These are phyloP conservation scores for Euthynnus affinis DNA, from an alignment of 2,797 vertebrate genomes.

Conservation along the genomic window DNA sequence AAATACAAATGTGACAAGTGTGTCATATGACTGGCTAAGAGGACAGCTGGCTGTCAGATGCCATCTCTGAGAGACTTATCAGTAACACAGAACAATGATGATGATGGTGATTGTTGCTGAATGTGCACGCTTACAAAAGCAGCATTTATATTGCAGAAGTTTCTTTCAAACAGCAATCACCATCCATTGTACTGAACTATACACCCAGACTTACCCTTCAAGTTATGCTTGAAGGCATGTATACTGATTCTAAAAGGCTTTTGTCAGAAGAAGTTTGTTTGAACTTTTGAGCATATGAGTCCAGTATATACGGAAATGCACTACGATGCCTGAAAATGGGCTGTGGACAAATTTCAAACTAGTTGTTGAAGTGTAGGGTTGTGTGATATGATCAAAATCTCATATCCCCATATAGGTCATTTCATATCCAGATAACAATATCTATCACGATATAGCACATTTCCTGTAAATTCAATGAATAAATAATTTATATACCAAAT, in stretches of 20 bases:
- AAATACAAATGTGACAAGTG: neutral
- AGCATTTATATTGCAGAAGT: neutral
- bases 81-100: neutral
- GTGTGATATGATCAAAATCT: too few species aligned
- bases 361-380: too few species aligned
- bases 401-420: too few species aligned
- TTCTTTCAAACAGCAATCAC: neutral
- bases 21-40: neutral
- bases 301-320: constrained; percentile 1
- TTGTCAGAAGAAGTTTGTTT: neutral
- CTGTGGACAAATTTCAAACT: too few species aligned
- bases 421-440: too few species aligned
- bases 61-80: neutral
- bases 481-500: too few species aligned
- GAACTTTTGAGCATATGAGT: constrained; percentile 1
- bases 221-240: too few species aligned
- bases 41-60: neutral
- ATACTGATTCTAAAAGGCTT: too few species aligned
- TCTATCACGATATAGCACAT: too few species aligned
- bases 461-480: too few species aligned
- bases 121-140: too few species aligned
- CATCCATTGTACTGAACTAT: neutral
- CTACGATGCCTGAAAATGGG: neutral
- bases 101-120: neutral
- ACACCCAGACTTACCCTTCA: neutral